A percentile compares a stretch with the other conserved stretches of the same genome.
These are phyloP conservation scores for Aphidius ervi DNA, from an alignment of 1,140 invertebrate genomes.

Conservation along the genomic window DNA sequence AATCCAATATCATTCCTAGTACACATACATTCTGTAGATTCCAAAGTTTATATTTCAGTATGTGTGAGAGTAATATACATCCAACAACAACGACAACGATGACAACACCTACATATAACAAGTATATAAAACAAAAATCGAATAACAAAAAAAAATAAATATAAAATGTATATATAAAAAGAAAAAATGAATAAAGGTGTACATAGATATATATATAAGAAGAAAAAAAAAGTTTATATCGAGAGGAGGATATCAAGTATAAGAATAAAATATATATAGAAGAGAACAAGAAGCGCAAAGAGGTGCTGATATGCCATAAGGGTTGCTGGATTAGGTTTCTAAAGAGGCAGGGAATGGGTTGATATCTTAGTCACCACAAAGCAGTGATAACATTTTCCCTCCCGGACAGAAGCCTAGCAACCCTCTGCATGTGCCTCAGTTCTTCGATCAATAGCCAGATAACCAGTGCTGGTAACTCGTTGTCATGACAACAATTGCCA, in stretches of 20 bases:
- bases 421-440: slow-evolving; percentile 36
- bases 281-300: too few relatives aligned
- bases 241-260: too few relatives aligned
- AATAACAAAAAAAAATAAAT: too few relatives aligned
- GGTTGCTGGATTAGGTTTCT: slow-evolving; percentile 15
- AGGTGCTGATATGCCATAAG: background rate
- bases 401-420: slow-evolving; percentile 52
- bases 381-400: slow-evolving; percentile 56
- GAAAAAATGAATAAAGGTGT: too few relatives aligned
- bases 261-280: too few relatives aligned
- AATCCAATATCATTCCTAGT: slow-evolving; percentile 51
- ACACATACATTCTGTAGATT: slow-evolving; percentile 49
- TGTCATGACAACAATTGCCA: slow-evolving; percentile 25
- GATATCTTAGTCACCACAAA: slow-evolving; percentile 55
- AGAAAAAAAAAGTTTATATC: too few relatives aligned
- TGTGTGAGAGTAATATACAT: too few relatives aligned
- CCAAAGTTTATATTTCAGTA: slow-evolving; percentile 17
- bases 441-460: slow-evolving; percentile 51
- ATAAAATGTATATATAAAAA: too few relatives aligned
- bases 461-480: slow-evolving; percentile 34
- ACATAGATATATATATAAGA: too few relatives aligned
- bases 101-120: too few relatives aligned
- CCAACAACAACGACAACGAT: too few relatives aligned
- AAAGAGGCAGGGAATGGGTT: slow-evolving; percentile 34
- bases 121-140: too few relatives aligned